Percentiles rank a stretch among this genome's conserved stretches.
Conservation (phyloP, 2,797 vertebrate species). For the Taeniopygia guttata region DNA sequence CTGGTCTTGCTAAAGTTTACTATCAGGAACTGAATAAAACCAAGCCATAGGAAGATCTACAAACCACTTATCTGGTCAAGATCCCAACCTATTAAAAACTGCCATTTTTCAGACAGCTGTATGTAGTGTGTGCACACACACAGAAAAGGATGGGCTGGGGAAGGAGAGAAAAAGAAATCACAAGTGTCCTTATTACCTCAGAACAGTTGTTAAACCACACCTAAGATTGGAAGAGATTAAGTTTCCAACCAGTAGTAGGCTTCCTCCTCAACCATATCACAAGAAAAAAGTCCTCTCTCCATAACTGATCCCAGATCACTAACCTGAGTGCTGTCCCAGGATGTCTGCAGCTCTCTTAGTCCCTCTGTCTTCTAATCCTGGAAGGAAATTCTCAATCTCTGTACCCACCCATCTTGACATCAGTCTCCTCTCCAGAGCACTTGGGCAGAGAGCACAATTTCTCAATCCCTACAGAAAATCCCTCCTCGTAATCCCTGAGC, state of each 20-base stretch:
- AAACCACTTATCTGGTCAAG: background rate
- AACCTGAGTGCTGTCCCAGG: background rate
- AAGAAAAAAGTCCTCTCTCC: background rate
- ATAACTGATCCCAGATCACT: background rate
- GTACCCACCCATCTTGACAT: background rate
- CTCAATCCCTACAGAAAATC: conserved; percentile 3
- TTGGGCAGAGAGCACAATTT: background rate
- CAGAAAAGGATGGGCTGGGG: background rate
- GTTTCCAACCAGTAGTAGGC: background rate
- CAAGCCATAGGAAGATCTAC: background rate
- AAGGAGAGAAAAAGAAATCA: background rate
- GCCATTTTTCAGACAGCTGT: background rate
- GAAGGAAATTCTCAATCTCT: background rate
- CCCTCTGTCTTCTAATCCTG: background rate
- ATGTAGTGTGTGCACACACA: background rate
- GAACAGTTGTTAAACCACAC: background rate
- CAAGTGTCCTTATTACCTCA: background rate
- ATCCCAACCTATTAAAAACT: background rate
- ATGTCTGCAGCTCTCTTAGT: background rate
- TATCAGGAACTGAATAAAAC: background rate
- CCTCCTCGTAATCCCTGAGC: background rate
- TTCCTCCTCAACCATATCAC: background rate
- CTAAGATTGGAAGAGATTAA: background rate
- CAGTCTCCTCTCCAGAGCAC: background rate
- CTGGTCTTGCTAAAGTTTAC: background rate